These are phyloP conservation scores for Aleiodes leptofemur DNA, from an alignment of 2,888 invertebrate genomes.

Conservation along the genomic window DNA sequence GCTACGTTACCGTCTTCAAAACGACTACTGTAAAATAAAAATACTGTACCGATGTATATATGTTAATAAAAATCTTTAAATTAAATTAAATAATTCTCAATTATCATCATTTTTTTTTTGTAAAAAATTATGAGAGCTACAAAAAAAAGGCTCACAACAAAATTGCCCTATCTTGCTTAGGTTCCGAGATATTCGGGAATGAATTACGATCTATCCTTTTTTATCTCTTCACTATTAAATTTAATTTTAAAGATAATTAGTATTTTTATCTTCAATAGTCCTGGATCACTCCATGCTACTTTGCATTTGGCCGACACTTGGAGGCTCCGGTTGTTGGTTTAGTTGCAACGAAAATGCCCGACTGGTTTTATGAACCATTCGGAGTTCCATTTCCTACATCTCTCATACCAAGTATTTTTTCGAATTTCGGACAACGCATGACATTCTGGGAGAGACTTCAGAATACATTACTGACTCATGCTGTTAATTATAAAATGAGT, in stretches of 20 bases:
- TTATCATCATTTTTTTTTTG: too few relatives aligned
- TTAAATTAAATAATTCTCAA: too few relatives aligned
- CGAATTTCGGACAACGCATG: constrained; percentile 53
- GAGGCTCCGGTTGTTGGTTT: constrained; percentile 62
- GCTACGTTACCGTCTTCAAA: too few relatives aligned
- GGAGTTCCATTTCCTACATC: constrained; percentile 63
- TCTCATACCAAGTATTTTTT: constrained; percentile 57
- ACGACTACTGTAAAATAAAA: too few relatives aligned
- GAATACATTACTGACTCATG: constrained; percentile 54
- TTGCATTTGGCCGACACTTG: constrained; percentile 63
- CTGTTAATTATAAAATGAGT: background rate
- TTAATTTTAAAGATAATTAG: background rate
- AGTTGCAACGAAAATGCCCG: constrained; percentile 57
- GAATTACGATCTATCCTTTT: background rate
- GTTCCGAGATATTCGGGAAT: too few relatives aligned
- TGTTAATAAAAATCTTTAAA: too few relatives aligned
- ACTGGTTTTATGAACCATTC: constrained; percentile 62
- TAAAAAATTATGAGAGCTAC: too few relatives aligned
- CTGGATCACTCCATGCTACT: constrained; percentile 61
- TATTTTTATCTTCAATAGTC: constrained; percentile 58
- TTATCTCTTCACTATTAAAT: too few relatives aligned
- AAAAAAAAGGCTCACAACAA: too few relatives aligned
- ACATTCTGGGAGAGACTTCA: constrained; percentile 63
- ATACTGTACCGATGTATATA: too few relatives aligned
- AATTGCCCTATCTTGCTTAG: too few relatives aligned